Percentiles rank a stretch among this genome's conserved stretches.
Conservation (phyloP, 2,113 vertebrate species). For the Seriola rivoliana region DNA sequence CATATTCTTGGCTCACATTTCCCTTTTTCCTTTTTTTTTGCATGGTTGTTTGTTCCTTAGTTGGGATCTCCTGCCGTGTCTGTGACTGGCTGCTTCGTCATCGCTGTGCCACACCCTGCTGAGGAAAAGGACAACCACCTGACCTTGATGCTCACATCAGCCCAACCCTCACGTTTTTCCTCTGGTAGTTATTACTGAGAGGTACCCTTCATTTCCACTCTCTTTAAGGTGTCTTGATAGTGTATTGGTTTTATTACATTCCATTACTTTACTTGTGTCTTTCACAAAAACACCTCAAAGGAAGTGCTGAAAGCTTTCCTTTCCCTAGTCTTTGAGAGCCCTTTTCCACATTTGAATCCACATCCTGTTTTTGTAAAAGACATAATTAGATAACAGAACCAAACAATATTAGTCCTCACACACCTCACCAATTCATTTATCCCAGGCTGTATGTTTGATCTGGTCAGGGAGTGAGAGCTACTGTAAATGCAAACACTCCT, state of each 20-base stretch:
- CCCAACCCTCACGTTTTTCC: constrained; percentile 42
- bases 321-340: neutral
- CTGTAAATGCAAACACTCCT: constrained; percentile 8
- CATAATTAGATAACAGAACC: constrained; percentile 30
- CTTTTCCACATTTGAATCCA: constrained; percentile 31
- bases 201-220: constrained; percentile 49
- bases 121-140: constrained; percentile 77
- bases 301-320: constrained; percentile 17
- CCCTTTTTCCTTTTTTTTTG: neutral
- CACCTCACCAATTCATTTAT: constrained; percentile 9
- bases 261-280: constrained; percentile 7
- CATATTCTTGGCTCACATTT: constrained; percentile 46
- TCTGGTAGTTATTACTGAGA: constrained; percentile 31
- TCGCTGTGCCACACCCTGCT: constrained; percentile 79
- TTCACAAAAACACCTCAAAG: constrained; percentile 10
- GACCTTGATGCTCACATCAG: constrained; percentile 77
- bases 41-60: constrained; percentile 47
- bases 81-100: constrained; percentile 79
- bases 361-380: constrained; percentile 19
- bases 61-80: constrained; percentile 74
- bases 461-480: neutral
- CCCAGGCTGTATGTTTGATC: neutral
- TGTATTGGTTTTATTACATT: constrained; percentile 32
- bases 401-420: constrained; percentile 3
- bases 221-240: constrained; percentile 19